Conservation (phyloP, 2,888 invertebrate species). For the Clepsis dumicolana region DNA sequence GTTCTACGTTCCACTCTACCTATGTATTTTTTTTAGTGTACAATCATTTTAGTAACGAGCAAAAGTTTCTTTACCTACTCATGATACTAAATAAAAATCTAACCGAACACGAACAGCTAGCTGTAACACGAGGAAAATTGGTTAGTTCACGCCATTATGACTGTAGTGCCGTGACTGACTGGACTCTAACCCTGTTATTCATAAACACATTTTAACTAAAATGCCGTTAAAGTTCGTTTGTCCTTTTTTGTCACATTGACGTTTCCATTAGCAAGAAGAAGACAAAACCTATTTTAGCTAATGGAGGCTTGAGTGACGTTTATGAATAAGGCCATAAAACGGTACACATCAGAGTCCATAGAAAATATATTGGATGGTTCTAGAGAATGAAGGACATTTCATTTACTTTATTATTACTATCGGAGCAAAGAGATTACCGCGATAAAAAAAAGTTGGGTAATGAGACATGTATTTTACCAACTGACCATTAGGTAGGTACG, state of each 20-base stretch:
- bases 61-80: too few relatives aligned
- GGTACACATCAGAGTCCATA: not conserved
- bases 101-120: not conserved
- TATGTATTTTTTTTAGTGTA: too few relatives aligned
- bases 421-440: not conserved
- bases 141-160: not conserved
- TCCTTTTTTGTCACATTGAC: too few relatives aligned
- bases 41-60: too few relatives aligned
- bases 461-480: not conserved
- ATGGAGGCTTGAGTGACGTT: too few relatives aligned
- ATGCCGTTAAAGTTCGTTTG: too few relatives aligned
- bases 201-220: too few relatives aligned
- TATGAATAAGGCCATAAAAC: too few relatives aligned
- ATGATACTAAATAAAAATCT: not conserved
- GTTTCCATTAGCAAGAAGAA: too few relatives aligned
- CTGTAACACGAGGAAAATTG: conserved; percentile 17
- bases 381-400: not conserved
- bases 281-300: too few relatives aligned
- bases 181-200: too few relatives aligned
- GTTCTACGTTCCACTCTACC: too few relatives aligned
- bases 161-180: not conserved
- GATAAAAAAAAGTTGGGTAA: not conserved
- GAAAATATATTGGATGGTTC: not conserved
- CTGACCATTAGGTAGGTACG: not conserved
- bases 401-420: not conserved